A percentile compares a stretch with the other conserved stretches of the same genome.
Evolutionary conservation across 2,888 invertebrate genomes (phyloP).

Genomic region (Bombyx huttoni): DNA sequence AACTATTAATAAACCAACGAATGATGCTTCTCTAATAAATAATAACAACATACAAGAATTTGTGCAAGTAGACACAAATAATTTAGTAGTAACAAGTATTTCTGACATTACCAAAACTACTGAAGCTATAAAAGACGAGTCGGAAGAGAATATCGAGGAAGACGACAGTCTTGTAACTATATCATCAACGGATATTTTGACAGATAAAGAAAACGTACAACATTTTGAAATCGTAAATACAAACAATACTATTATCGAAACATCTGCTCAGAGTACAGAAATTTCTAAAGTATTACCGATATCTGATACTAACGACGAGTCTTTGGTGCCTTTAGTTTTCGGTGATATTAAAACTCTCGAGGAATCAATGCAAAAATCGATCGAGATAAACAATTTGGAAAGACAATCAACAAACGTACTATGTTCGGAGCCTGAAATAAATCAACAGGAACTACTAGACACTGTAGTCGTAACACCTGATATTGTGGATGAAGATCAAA

Average conservation of each 20-base stretch:
- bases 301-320: slow-evolving; percentile 24
- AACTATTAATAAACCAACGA: too few relatives aligned
- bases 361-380: slow-evolving; percentile 15
- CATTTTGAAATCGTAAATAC: background rate
- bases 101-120: slow-evolving; percentile 3
- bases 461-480: too few relatives aligned
- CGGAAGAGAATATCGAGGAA: too few relatives aligned
- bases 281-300: slow-evolving; percentile 6
- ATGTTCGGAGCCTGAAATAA: too few relatives aligned
- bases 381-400: too few relatives aligned
- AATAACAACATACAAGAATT: too few relatives aligned
- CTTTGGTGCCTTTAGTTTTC: slow-evolving; percentile 39
- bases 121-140: background rate
- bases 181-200: too few relatives aligned
- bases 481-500: too few relatives aligned
- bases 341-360: slow-evolving; percentile 27
- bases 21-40: too few relatives aligned
- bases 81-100: background rate
- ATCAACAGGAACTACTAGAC: too few relatives aligned
- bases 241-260: background rate
- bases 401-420: too few relatives aligned
- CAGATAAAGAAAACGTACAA: background rate
- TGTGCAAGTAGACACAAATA: slow-evolving; percentile 1
- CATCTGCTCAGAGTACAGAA: background rate
- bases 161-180: too few relatives aligned